These are phyloP conservation scores for Toxonevra muliebris DNA, from an alignment of 2,888 invertebrate species.

Conservation along the genomic window DNA sequence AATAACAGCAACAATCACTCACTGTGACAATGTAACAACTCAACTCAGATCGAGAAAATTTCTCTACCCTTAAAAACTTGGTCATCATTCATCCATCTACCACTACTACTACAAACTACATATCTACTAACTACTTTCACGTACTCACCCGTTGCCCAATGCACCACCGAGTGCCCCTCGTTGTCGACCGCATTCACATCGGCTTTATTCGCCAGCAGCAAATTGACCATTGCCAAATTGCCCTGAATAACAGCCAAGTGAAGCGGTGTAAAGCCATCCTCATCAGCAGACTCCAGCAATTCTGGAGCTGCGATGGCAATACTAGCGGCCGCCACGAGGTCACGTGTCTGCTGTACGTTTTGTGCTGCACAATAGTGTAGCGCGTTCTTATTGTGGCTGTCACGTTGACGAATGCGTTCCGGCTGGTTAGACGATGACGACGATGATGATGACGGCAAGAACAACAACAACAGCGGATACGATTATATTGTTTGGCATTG, in stretches of 20 bases:
- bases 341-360: slow-evolving; percentile 51
- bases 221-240: slow-evolving; percentile 84
- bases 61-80: no score
- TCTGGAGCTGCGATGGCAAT: slow-evolving; percentile 89
- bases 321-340: slow-evolving; percentile 73
- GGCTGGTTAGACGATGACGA: slow-evolving; percentile 62
- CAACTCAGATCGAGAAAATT: no score
- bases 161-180: slow-evolving; percentile 94
- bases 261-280: slow-evolving; percentile 94
- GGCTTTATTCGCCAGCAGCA: slow-evolving; percentile 86
- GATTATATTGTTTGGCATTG: not conserved
- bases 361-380: slow-evolving; percentile 88
- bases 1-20: not conserved
- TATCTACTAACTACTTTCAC: not conserved
- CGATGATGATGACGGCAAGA: no score
- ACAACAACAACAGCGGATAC: not conserved
- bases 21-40: no score
- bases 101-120: no score
- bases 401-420: slow-evolving; percentile 74
- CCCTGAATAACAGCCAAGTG: slow-evolving; percentile 96
- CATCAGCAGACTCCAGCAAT: slow-evolving; percentile 84
- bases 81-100: not conserved
- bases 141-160: slow-evolving; percentile 93
- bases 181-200: slow-evolving; percentile 90
- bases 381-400: slow-evolving; percentile 85